Conservation (phyloP, 2,888 invertebrate genomes). For the Gandaritis pyraliata region DNA sequence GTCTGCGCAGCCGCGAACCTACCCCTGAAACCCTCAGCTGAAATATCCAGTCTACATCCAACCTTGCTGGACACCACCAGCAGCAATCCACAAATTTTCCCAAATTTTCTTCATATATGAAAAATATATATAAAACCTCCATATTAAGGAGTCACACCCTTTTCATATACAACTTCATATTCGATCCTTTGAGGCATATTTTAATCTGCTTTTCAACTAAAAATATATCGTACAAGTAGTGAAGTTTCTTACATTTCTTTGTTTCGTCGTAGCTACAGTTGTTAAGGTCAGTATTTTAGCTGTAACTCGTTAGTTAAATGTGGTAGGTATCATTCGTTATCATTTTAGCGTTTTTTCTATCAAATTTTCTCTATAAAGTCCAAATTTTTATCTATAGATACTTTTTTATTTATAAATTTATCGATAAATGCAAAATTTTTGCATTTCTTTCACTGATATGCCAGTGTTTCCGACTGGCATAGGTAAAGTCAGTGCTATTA, state of each 20-base stretch:
- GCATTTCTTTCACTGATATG: constrained; percentile 2
- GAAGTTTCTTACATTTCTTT: constrained; percentile 37
- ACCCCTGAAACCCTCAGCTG: constrained; percentile 50
- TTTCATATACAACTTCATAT: constrained; percentile 57
- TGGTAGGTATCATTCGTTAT: constrained; percentile 30
- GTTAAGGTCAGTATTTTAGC: constrained; percentile 40
- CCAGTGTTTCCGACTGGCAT: constrained; percentile 18
- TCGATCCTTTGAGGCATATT: constrained; percentile 67
- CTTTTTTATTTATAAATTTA: background rate
- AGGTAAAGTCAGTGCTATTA: constrained; percentile 50
- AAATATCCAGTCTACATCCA: constrained; percentile 58
- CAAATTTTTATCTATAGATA: background rate
- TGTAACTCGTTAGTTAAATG: constrained; percentile 15
- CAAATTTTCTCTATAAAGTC: background rate
- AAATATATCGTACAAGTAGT: constrained; percentile 80
- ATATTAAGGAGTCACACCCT: constrained; percentile 51
- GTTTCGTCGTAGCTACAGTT: constrained; percentile 40
- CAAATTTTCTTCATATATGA: constrained; percentile 68
- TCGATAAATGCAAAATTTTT: constrained; percentile 1
- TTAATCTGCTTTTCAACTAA: constrained; percentile 77
- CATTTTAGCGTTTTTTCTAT: constrained; percentile 20
- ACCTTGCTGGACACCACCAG: constrained; percentile 46
- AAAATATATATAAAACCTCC: constrained; percentile 66
- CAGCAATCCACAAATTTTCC: constrained; percentile 45
- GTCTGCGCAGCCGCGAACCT: constrained; percentile 71